A percentile compares a stretch with the other conserved stretches of the same genome.
These are phyloP conservation scores for Premnoplex brunnescens DNA, from an alignment of 2,797 vertebrate species.

Conservation along the genomic window DNA sequence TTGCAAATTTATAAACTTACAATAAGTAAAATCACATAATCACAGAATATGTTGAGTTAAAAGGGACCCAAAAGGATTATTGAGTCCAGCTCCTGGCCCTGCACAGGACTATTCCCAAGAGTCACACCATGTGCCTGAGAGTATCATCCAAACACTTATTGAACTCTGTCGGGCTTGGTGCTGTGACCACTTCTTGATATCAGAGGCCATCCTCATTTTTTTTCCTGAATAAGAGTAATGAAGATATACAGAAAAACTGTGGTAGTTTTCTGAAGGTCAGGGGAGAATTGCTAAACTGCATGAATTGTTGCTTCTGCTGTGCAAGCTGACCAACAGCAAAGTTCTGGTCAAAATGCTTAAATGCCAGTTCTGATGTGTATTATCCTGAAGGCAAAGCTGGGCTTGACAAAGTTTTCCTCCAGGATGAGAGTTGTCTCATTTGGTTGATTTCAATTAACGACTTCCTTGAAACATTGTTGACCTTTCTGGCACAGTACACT, in stretches of 20 bases:
- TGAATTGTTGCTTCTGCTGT: not conserved
- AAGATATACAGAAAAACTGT: not conserved
- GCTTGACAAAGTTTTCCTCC: slow-evolving; percentile 11
- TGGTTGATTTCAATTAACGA: slow-evolving; percentile 67
- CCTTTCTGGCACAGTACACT: slow-evolving; percentile 58
- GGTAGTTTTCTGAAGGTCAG: not conserved
- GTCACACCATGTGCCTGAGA: not conserved
- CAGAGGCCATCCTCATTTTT: not conserved
- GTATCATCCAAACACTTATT: not conserved
- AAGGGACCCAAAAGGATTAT: not conserved
- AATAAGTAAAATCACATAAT: not conserved
- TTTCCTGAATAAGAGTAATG: not conserved
- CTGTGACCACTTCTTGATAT: not conserved
- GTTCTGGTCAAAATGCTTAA: not conserved
- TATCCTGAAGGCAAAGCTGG: not conserved
- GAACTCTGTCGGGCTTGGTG: not conserved
- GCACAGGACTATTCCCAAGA: not conserved
- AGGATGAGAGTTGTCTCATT: slow-evolving; percentile 59
- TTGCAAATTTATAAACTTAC: not conserved
- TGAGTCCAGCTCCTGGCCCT: not conserved
- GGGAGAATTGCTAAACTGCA: not conserved
- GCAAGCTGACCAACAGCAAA: not conserved
- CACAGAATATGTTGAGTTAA: not conserved
- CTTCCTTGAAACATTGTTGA: slow-evolving; percentile 61
- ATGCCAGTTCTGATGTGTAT: not conserved